Conservation (phyloP, 2,888 invertebrate species). For the Sipunculus nudus region DNA sequence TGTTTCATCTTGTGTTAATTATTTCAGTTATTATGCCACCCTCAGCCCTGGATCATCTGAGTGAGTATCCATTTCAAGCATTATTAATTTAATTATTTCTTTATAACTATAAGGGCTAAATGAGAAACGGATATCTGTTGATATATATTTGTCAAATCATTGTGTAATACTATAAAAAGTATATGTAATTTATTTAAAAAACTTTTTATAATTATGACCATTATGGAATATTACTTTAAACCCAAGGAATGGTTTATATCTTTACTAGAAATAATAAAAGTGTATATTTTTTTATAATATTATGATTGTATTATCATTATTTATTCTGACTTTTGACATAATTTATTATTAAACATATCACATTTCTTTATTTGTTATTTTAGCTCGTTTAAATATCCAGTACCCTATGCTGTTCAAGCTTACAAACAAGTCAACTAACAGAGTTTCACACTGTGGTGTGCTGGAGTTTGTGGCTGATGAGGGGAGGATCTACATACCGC, state of each 20-base stretch:
- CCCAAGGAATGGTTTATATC: no score
- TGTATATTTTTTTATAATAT: background rate
- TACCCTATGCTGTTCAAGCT: constrained; percentile 99
- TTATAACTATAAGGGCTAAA: background rate
- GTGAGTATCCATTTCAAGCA: constrained; percentile 56
- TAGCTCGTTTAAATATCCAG: constrained; percentile 96
- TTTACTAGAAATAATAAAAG: no score
- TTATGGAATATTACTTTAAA: no score
- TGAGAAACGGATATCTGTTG: background rate
- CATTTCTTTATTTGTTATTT: constrained; percentile 63
- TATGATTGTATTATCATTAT: background rate
- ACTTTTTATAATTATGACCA: no score
- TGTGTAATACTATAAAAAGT: no score
- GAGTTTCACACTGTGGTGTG: constrained; percentile 94
- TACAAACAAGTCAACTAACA: constrained; percentile 79
- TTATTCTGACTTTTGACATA: background rate
- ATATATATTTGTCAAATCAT: no score
- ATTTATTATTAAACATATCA: background rate
- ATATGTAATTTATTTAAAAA: no score
- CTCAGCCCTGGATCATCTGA: constrained; percentile 91
- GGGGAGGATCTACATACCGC: constrained; percentile 96
- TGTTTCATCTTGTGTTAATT: constrained; percentile 31
- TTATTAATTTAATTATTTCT: constrained; percentile 7
- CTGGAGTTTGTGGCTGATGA: constrained; percentile 99
- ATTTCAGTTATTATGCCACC: constrained; percentile 96